Evolutionary conservation across 1,140 invertebrate species (phyloP).

Genomic region (Frieseomelitta varia): DNA sequence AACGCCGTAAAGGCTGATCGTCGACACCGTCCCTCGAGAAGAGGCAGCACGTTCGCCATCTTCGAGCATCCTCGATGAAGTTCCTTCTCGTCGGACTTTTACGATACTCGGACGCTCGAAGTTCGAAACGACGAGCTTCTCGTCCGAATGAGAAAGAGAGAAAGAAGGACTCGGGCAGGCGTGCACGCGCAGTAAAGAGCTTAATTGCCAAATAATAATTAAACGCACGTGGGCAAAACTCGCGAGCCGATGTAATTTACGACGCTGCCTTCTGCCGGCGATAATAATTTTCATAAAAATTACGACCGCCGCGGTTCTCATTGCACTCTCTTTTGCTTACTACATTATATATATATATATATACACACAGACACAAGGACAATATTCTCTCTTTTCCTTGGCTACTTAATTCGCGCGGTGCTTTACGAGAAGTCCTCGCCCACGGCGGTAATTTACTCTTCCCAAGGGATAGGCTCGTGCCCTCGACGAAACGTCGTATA

Average conservation of each 20-base stretch:
- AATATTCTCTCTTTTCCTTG: constrained; percentile 33
- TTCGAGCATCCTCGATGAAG: constrained; percentile 12
- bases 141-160: too few species aligned
- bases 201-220: constrained; percentile 67
- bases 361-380: neutral
- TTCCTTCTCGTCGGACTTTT: constrained; percentile 36
- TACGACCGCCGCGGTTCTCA: constrained; percentile 9
- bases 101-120: constrained; percentile 32
- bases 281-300: constrained; percentile 63
- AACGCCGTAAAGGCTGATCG: constrained; percentile 3
- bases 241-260: constrained; percentile 47
- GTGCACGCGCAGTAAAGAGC: constrained; percentile 49
- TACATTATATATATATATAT: neutral
- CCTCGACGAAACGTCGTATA: neutral
- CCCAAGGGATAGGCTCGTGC: neutral
- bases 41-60: constrained; percentile 34
- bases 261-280: constrained; percentile 31
- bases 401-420: constrained; percentile 67
- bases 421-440: constrained; percentile 60
- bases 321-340: constrained; percentile 45
- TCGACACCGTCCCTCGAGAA: constrained; percentile 33
- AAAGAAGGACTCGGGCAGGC: neutral
- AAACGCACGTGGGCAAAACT: constrained; percentile 40
- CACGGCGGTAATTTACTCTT: constrained; percentile 64
- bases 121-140: neutral